Evolutionary conservation across 2,797 vertebrate genomes (phyloP).

Genomic region (Typhlichthys eigenmanni): DNA sequence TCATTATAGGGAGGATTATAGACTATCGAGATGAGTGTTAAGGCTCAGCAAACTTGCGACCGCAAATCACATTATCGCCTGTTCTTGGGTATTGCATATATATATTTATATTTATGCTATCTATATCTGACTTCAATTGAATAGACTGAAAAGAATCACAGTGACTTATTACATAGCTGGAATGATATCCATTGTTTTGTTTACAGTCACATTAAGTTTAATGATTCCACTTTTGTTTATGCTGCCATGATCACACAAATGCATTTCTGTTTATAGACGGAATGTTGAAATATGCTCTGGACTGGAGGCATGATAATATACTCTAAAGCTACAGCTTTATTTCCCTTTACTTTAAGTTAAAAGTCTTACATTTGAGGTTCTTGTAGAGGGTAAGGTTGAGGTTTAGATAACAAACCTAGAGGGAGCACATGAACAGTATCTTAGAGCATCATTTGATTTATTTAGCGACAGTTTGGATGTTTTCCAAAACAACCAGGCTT

Average conservation of each 20-base stretch:
- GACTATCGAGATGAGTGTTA: conserved; percentile 37
- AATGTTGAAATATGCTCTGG: conserved; percentile 30
- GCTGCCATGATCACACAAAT: neutral
- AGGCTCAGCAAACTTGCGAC: conserved; percentile 35
- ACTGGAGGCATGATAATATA: conserved; percentile 16
- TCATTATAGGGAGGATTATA: conserved; percentile 55
- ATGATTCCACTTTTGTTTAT: neutral
- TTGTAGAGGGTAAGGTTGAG: conserved; percentile 7
- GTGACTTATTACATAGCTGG: neutral
- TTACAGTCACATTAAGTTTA: too few species aligned
- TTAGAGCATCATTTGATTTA: conserved; percentile 18
- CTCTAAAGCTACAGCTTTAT: too few species aligned
- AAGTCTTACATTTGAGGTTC: conserved; percentile 22
- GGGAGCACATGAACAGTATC: conserved; percentile 3
- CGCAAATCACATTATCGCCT: conserved; percentile 12
- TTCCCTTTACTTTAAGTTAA: too few species aligned
- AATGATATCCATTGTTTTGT: conserved; percentile 9
- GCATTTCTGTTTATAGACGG: conserved; percentile 23
- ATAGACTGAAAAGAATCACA: neutral
- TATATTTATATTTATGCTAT: neutral
- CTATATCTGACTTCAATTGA: neutral
- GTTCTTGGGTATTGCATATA: conserved; percentile 11
- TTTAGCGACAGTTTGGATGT: conserved; percentile 15
- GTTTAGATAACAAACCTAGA: conserved; percentile 15
- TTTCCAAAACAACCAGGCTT: conserved; percentile 2